Evolutionary conservation across 2,888 invertebrate species (phyloP).

Genomic region (Pseudococcus longispinus): DNA sequence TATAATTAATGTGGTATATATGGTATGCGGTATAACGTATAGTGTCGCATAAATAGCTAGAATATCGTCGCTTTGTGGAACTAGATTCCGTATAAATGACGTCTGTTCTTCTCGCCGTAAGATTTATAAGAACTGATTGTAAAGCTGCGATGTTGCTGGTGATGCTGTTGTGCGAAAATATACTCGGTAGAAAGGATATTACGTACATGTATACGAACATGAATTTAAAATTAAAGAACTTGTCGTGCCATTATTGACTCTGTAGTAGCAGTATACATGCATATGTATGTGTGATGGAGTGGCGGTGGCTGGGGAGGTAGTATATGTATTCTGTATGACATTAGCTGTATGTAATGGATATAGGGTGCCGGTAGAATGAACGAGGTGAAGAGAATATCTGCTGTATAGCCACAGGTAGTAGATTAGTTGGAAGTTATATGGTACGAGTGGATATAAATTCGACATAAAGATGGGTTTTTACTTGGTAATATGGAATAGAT

Average conservation of each 20-base stretch:
- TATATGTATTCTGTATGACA: neutral
- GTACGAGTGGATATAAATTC: neutral
- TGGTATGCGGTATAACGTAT: neutral
- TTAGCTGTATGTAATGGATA: neutral
- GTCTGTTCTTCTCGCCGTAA: neutral
- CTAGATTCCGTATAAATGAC: neutral
- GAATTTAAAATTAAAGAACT: no score
- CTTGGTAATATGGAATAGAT: neutral
- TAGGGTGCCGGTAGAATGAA: no score
- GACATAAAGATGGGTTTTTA: neutral
- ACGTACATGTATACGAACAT: no score
- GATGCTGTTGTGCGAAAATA: no score
- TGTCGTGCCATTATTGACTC: no score
- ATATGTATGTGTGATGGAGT: no score
- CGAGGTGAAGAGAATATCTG: neutral
- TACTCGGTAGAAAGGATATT: no score
- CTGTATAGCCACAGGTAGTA: neutral
- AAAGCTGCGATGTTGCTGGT: no score
- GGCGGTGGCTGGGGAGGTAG: no score
- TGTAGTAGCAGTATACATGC: no score
- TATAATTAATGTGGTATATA: neutral
- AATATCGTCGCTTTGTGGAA: neutral
- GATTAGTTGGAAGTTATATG: neutral
- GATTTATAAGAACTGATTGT: no score
- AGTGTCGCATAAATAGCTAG: neutral